phyloP scores from a whole-genome alignment of 2,113 vertebrate genomes.

The Festucalex cinctus region DNA sequence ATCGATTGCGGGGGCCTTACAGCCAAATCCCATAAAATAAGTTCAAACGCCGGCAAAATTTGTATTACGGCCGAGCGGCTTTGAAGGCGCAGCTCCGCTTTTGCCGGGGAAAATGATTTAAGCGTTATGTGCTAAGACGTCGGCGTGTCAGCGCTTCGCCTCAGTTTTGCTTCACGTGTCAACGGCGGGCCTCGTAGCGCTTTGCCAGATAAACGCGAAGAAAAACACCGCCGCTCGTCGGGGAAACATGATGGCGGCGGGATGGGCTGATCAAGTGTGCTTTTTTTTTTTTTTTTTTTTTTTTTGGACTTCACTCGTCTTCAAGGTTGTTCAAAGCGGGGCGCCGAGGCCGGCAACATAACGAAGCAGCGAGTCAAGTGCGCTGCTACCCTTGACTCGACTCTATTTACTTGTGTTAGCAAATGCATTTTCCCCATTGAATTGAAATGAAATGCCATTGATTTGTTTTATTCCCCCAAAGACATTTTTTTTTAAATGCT shows the following conservation, averaged over 20 bases:
- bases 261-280: neutral
- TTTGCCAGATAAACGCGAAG: neutral
- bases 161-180: conserved; percentile 97
- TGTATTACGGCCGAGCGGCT: conserved; percentile 99
- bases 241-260: neutral
- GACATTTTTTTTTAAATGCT: too few relatives aligned
- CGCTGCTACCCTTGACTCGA: neutral
- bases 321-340: neutral
- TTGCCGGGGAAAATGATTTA: conserved; percentile 99
- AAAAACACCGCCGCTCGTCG: neutral
- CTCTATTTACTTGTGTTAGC: too few relatives aligned
- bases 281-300: neutral
- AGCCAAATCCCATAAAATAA: conserved; percentile 99
- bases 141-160: conserved; percentile 93
- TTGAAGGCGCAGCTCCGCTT: conserved; percentile 98
- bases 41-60: conserved; percentile 99
- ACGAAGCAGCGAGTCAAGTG: neutral
- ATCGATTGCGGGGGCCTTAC: conserved; percentile 99
- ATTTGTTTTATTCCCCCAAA: too few relatives aligned
- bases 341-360: neutral
- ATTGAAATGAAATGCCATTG: too few relatives aligned
- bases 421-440: too few relatives aligned
- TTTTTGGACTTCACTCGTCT: neutral
- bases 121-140: conserved; percentile 98
- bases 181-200: conserved; percentile 45